Conservation (phyloP, 2,888 invertebrate genomes). For the Ceraclea dissimilis region DNA sequence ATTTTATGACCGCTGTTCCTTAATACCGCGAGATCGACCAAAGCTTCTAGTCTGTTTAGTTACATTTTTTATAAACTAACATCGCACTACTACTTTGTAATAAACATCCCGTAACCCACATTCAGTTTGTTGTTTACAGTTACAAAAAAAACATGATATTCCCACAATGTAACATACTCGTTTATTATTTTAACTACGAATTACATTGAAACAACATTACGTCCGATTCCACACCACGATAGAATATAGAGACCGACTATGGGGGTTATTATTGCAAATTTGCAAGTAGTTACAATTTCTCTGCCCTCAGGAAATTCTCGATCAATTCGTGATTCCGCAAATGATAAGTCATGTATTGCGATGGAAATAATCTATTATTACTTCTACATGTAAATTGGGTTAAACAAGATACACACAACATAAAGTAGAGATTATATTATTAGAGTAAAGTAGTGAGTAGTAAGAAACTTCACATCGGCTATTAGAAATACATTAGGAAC, state of each 20-base stretch:
- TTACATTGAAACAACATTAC: neutral
- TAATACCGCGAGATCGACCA: conserved; percentile 2
- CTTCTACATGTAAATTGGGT: neutral
- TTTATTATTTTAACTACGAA: neutral
- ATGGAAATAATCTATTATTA: neutral
- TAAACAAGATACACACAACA: neutral
- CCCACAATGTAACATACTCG: neutral
- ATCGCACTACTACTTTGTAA: neutral
- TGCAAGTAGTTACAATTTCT: conserved; percentile 2
- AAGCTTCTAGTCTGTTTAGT: conserved; percentile 5
- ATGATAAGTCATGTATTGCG: conserved; percentile 3
- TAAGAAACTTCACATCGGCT: no score
- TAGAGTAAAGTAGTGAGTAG: no score
- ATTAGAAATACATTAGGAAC: no score
- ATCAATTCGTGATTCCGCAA: conserved; percentile 5
- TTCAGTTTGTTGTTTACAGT: conserved; percentile 6
- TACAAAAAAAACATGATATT: neutral
- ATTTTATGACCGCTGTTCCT: conserved; percentile 9
- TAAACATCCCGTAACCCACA: conserved; percentile 8
- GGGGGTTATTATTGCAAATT: no score
- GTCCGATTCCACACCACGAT: neutral
- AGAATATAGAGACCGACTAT: no score
- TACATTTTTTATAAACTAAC: conserved; percentile 3
- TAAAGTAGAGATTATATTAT: no score
- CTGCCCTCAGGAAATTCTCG: neutral